These are phyloP conservation scores for Perdita meconis DNA, from an alignment of 2,888 invertebrate genomes.

Conservation along the genomic window DNA sequence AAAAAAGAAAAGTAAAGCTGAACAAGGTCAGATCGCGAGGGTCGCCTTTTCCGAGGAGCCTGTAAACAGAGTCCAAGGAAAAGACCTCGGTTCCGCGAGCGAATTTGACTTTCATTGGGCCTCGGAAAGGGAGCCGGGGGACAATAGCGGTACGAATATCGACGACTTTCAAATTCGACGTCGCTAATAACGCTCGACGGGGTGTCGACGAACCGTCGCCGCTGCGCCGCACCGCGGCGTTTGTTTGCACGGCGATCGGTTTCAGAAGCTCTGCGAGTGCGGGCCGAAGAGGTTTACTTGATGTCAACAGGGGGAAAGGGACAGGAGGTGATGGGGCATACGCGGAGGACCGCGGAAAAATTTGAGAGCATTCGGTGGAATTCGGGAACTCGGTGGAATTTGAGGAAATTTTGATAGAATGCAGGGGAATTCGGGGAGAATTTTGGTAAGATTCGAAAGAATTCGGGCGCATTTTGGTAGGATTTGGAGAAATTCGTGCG, in stretches of 20 bases:
- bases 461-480: too few species aligned
- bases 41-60: slow-evolving; percentile 1
- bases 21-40: neutral
- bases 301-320: slow-evolving; percentile 61
- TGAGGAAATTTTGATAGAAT: too few species aligned
- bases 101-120: slow-evolving; percentile 70
- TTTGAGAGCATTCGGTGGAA: too few species aligned
- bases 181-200: slow-evolving; percentile 60
- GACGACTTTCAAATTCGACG: slow-evolving; percentile 69
- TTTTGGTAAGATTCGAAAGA: too few species aligned
- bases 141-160: slow-evolving; percentile 51
- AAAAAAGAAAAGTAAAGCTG: neutral
- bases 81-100: slow-evolving; percentile 27
- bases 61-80: slow-evolving; percentile 35
- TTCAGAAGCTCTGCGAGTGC: slow-evolving; percentile 59
- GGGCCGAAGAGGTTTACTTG: slow-evolving; percentile 62
- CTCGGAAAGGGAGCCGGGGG: slow-evolving; percentile 32
- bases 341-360: too few species aligned
- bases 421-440: too few species aligned
- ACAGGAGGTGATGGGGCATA: too few species aligned
- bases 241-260: slow-evolving; percentile 63
- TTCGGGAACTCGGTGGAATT: too few species aligned
- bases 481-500: too few species aligned
- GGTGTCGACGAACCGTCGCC: slow-evolving; percentile 39
- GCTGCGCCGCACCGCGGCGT: too few species aligned